These are phyloP conservation scores for Apteryx mantelli DNA, from an alignment of 2,113 vertebrate genomes.

Conservation along the genomic window DNA sequence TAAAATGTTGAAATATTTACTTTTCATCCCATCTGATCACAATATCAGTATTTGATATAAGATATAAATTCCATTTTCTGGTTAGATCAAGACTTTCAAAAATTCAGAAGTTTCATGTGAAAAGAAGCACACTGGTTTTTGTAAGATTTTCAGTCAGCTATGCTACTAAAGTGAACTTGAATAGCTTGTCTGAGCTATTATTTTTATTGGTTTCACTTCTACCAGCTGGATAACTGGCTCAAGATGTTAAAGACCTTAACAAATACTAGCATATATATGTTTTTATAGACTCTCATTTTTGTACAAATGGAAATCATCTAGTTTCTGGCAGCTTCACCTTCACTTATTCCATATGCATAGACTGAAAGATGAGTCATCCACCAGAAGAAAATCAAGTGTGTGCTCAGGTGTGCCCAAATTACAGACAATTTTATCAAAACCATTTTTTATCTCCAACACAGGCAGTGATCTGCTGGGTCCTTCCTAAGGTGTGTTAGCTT, in stretches of 20 bases:
- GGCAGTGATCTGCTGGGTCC: neutral
- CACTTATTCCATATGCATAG: neutral
- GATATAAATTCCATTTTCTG: neutral
- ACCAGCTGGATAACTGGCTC: neutral
- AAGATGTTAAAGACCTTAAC: neutral
- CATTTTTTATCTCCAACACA: neutral
- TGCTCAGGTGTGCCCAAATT: neutral
- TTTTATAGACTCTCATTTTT: neutral
- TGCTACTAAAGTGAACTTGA: neutral
- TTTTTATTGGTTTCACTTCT: neutral
- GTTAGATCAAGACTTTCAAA: no score
- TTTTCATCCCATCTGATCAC: neutral
- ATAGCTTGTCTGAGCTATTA: neutral
- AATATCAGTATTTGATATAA: neutral
- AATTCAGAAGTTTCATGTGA: neutral
- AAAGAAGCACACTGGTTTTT: neutral
- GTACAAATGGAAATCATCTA: neutral
- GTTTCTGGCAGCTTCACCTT: neutral
- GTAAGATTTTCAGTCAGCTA: neutral
- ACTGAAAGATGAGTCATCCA: neutral
- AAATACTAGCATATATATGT: neutral
- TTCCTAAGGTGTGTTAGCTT: neutral
- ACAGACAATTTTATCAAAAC: neutral
- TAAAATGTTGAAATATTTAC: neutral
- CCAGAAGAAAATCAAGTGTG: neutral